A percentile compares a stretch with the other conserved stretches of the same genome.
Conservation (phyloP, 2,113 vertebrate species). For the Scomber colias region DNA sequence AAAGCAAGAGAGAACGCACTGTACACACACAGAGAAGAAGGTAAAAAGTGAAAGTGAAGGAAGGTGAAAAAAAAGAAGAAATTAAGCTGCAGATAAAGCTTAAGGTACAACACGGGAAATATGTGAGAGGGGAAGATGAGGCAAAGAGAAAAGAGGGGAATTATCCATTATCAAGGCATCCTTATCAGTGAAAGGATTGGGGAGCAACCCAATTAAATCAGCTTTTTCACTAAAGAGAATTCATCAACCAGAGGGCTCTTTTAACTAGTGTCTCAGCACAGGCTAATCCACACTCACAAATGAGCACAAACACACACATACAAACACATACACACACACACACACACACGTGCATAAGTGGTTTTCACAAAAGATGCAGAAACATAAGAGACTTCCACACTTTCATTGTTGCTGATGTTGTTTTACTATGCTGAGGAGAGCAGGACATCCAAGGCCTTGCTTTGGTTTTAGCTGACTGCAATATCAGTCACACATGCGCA, state of each 20-base stretch:
- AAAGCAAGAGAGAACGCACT: slow-evolving; percentile 33
- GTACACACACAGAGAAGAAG: slow-evolving; percentile 25
- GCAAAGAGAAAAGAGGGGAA: slow-evolving; percentile 46
- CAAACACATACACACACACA: neutral
- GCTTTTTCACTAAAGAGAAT: slow-evolving; percentile 74
- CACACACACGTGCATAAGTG: too few species aligned
- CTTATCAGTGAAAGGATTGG: slow-evolving; percentile 67
- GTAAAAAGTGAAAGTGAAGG: slow-evolving; percentile 18
- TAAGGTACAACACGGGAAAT: slow-evolving; percentile 3
- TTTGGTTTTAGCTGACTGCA: slow-evolving; percentile 8
- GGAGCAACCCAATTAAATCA: slow-evolving; percentile 76
- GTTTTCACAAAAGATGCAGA: neutral
- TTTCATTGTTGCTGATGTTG: slow-evolving; percentile 50
- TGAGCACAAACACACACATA: neutral
- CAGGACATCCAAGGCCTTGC: neutral
- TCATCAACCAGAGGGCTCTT: slow-evolving; percentile 72
- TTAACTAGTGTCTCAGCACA: slow-evolving; percentile 61
- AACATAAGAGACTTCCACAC: neutral
- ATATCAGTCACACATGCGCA: neutral
- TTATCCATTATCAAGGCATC: slow-evolving; percentile 68
- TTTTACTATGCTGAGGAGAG: slow-evolving; percentile 23
- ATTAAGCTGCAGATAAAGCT: slow-evolving; percentile 39
- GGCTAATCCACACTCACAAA: slow-evolving; percentile 43
- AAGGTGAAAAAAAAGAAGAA: neutral
- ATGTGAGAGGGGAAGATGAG: slow-evolving; percentile 18